Evolutionary conservation across 1,140 invertebrate species (phyloP).

Genomic region (Marisa cornuarietis): DNA sequence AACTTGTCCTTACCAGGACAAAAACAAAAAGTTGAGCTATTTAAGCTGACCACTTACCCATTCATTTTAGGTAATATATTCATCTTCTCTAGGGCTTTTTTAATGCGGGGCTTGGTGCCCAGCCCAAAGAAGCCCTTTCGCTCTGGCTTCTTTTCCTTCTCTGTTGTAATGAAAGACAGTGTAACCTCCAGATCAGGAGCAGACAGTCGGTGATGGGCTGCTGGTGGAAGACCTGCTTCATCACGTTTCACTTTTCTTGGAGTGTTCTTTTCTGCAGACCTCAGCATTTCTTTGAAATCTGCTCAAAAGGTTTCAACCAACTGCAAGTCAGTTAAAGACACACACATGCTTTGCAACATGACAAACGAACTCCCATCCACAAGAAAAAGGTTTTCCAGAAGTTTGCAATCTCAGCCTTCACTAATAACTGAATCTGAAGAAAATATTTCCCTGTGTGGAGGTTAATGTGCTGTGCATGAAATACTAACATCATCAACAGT

Average conservation of each 20-base stretch:
- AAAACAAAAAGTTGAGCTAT: no score
- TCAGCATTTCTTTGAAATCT: conserved; percentile 85
- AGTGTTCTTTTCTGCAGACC: conserved; percentile 80
- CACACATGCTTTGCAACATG: no score
- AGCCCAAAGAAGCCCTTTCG: conserved; percentile 72
- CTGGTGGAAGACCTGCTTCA: conserved; percentile 63
- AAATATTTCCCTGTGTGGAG: no score
- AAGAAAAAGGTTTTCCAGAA: no score
- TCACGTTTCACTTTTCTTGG: conserved; percentile 46
- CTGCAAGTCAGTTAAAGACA: no score
- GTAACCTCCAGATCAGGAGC: conserved; percentile 58
- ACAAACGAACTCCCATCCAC: no score
- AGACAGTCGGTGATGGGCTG: conserved; percentile 65
- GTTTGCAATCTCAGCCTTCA: no score
- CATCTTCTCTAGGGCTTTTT: conserved; percentile 90
- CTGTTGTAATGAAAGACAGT: conserved; percentile 31
- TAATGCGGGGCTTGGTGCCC: conserved; percentile 82
- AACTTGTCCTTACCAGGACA: no score
- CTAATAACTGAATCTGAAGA: no score
- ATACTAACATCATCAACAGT: no score
- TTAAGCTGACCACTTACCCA: conserved; percentile 70
- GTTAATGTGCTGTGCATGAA: no score
- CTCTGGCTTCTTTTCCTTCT: conserved; percentile 35
- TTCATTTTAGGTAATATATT: conserved; percentile 89
- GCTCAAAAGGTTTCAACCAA: conserved; percentile 8